Evolutionary conservation across 2,888 invertebrate genomes (phyloP).

Genomic region (Spodoptera picta): DNA sequence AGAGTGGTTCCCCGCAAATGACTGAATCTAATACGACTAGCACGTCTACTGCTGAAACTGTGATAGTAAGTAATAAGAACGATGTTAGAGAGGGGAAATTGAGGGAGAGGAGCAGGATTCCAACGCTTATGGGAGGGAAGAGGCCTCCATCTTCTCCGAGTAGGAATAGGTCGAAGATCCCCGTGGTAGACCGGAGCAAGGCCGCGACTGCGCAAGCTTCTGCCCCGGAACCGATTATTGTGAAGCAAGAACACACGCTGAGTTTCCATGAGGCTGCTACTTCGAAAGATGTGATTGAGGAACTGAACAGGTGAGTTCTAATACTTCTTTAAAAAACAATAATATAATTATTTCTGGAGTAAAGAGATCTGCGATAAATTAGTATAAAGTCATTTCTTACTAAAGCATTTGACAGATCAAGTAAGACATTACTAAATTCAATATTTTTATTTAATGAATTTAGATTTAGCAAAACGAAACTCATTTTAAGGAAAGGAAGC

Average conservation of each 20-base stretch:
- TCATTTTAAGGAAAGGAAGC: no score
- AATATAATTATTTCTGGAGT: no score
- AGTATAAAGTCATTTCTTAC: no score
- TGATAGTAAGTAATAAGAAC: constrained; percentile 90
- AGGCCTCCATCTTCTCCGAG: constrained; percentile 84
- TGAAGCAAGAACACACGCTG: constrained; percentile 88
- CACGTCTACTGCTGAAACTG: constrained; percentile 92
- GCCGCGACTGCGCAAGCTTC: constrained; percentile 62
- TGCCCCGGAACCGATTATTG: constrained; percentile 78
- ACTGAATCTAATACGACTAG: constrained; percentile 91
- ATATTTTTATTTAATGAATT: no score
- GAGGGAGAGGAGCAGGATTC: constrained; percentile 89
- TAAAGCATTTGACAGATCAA: no score
- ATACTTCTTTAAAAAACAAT: neutral
- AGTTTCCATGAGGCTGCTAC: constrained; percentile 93
- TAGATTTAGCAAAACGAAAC: no score
- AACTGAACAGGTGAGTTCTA: constrained; percentile 88
- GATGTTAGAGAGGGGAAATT: constrained; percentile 78
- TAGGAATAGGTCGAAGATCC: constrained; percentile 80
- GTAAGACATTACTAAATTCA: no score
- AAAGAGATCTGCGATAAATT: no score
- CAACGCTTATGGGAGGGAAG: constrained; percentile 84
- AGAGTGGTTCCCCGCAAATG: constrained; percentile 88
- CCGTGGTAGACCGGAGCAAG: constrained; percentile 73
- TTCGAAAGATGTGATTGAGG: constrained; percentile 93